phyloP scores from a whole-genome alignment of 2,113 vertebrate genomes.

The Macrotus californicus region DNA sequence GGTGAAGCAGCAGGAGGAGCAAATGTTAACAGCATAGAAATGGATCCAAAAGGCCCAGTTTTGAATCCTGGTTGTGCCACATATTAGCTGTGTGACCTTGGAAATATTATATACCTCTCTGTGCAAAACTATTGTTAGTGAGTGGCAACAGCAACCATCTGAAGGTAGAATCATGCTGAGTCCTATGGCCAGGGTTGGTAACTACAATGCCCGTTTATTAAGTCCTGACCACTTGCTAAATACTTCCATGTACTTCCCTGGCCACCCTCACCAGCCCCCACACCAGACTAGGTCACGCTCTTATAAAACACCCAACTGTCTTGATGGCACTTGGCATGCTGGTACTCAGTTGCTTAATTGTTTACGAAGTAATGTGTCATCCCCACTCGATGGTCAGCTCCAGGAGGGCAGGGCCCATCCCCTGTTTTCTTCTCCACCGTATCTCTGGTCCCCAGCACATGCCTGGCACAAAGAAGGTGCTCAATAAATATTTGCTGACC shows the following conservation, averaged over 20 bases:
- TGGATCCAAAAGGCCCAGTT: background rate
- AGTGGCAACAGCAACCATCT: background rate
- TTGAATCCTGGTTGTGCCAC: background rate
- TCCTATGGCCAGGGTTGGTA: background rate
- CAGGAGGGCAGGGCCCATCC: background rate
- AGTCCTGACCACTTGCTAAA: background rate
- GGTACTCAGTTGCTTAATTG: background rate
- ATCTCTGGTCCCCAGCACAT: background rate
- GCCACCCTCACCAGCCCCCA: background rate
- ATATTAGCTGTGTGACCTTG: background rate
- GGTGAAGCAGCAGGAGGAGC: background rate
- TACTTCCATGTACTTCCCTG: background rate
- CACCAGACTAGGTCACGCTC: background rate
- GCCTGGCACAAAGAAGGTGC: background rate
- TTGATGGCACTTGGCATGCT: background rate
- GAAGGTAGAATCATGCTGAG: background rate
- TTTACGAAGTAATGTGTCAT: background rate
- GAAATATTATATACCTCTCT: background rate
- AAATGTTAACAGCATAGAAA: background rate
- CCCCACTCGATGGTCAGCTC: background rate
- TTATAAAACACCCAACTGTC: background rate
- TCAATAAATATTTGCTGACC: background rate
- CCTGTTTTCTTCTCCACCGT: background rate
- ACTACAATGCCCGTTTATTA: background rate
- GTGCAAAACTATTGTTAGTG: background rate